Base-by-base conservation (phyloP, 2,888 invertebrate genomes). In the Agrochola circellaris region DNA sequence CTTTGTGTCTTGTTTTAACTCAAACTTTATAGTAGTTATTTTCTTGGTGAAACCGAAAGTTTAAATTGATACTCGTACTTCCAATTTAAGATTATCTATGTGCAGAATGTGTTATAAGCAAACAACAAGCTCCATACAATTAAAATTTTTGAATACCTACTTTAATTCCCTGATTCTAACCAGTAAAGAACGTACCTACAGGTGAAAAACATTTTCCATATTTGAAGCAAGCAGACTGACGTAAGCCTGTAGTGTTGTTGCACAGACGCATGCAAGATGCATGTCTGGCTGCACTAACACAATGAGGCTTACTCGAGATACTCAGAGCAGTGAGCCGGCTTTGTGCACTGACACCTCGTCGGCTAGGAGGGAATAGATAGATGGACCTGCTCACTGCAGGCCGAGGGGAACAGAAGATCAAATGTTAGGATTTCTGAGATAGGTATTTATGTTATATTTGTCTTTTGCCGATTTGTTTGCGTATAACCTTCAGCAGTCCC, bases 281-380 rank as follows among this genome's bases (percentile, higher is more conserved):
- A 88, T 45, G 77, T 62, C 56, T 65, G 68, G 38, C 62, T 67
- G 75, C 76, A 56, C 73, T 48, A 51, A 75, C 69, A 86, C 83
- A 86, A 72, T 68, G 61, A 34, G 56, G 60, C 75, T 75, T 42
- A 67, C 66, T 77, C 7, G 60, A 34, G 68, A 67, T 17, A 17
- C 60, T 48, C 34, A n/a, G 68, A 68, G 60, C 56, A 60, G 60
- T 13, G 54, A 54, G 73, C 51, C n/a, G 45, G 79, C 75, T 77
- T 75, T 82, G 79, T 73, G 73, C 48, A 5, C 56, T 30, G 66
- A 72, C 85, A 71, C 77, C 77, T 75, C 68, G 73, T 51, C 15
- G 34, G 48, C 62, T 54, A 56, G 54, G 26, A 58, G 56, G 15
- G 6, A 15, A 13, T n/a, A 26, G 58, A 60, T 26, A 45, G 54